These are phyloP conservation scores for Zosterops japonicus DNA, from an alignment of 2,113 vertebrate genomes.

Conservation along the genomic window DNA sequence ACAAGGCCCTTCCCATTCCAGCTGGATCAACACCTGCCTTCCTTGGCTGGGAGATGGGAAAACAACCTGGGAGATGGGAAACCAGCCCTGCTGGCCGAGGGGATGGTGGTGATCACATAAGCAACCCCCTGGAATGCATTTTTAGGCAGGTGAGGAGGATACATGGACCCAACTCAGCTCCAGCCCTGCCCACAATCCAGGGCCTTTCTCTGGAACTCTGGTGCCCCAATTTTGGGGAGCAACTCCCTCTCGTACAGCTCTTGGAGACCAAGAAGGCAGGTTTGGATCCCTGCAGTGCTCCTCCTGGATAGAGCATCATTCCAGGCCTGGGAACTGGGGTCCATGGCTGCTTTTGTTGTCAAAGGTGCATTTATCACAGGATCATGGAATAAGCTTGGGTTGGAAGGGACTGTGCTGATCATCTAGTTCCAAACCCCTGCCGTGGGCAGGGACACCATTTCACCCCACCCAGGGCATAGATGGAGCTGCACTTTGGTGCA, in stretches of 20 bases:
- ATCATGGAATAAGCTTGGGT: background rate
- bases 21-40: accelerated
- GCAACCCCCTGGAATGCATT: accelerated
- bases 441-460: background rate
- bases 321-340: background rate
- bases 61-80: background rate
- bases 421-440: background rate
- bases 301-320: background rate
- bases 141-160: background rate
- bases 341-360: background rate
- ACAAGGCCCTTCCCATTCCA: accelerated
- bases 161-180: background rate
- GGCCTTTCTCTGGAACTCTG: background rate
- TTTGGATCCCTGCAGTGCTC: background rate
- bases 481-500: accelerated
- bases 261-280: background rate
- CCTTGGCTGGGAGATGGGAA: background rate
- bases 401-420: background rate
- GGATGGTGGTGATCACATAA: background rate
- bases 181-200: background rate
- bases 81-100: background rate
- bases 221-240: background rate
- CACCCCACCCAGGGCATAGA: background rate
- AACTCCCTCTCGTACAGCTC: background rate
- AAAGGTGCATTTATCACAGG: background rate